Evolutionary conservation across 1,140 invertebrate genomes (phyloP).

Genomic region (Drosophila grimshawi): DNA sequence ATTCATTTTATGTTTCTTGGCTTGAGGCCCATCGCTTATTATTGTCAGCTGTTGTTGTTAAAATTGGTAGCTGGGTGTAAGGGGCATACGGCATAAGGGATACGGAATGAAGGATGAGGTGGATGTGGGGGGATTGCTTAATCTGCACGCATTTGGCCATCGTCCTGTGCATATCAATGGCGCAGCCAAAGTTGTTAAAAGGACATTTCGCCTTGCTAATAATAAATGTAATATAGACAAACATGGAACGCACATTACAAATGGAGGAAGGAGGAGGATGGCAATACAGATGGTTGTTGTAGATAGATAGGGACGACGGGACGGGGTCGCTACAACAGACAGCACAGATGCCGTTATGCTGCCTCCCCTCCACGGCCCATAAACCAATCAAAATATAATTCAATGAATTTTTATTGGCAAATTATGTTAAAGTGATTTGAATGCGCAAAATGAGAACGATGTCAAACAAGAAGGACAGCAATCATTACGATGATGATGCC

Average conservation of each 20-base stretch:
- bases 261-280: not conserved
- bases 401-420: slow-evolving; percentile 79
- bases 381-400: slow-evolving; percentile 79
- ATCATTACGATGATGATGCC: slow-evolving; percentile 9
- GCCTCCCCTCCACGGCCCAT: slow-evolving; percentile 34
- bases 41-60: slow-evolving; percentile 36
- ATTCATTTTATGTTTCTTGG: slow-evolving; percentile 27
- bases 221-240: slow-evolving; percentile 58
- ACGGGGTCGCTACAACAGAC: slow-evolving; percentile 6
- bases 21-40: slow-evolving; percentile 26
- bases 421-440: slow-evolving; percentile 80
- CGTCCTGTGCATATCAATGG: slow-evolving; percentile 66
- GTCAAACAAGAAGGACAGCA: slow-evolving; percentile 12
- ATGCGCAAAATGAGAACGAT: slow-evolving; percentile 57
- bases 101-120: not conserved
- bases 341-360: not conserved
- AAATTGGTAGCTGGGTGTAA: not conserved
- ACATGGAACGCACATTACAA: slow-evolving; percentile 45
- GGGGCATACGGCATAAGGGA: not conserved
- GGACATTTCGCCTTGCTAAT: slow-evolving; percentile 61
- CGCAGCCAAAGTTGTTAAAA: slow-evolving; percentile 50
- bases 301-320: not conserved
- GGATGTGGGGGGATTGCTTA: slow-evolving; percentile 30
- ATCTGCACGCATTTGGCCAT: slow-evolving; percentile 49
- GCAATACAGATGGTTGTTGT: not conserved